Evolutionary conservation across 2,888 invertebrate genomes (phyloP).

Genomic region (Chloroclystis v-ata): DNA sequence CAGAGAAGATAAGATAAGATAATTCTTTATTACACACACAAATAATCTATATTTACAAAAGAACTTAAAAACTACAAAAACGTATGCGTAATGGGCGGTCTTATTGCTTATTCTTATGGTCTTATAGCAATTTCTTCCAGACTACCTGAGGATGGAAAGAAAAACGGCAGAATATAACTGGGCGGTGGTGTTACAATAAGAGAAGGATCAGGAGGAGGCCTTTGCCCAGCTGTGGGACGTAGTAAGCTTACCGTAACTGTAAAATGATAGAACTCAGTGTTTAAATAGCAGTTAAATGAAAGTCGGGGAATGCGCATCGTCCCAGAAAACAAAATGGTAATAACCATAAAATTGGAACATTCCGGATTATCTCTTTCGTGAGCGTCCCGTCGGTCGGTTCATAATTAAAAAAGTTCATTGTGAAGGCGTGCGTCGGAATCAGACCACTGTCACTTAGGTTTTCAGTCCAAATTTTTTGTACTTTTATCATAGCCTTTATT

Average conservation of each 20-base stretch:
- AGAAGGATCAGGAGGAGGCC: background rate
- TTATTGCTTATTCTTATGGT: no score
- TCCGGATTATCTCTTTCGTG: slow-evolving; percentile 30
- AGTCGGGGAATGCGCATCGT: slow-evolving; percentile 18
- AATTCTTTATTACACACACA: no score
- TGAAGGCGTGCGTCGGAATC: slow-evolving; percentile 21
- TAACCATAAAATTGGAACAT: slow-evolving; percentile 32
- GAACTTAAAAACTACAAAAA: no score
- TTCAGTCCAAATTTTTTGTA: slow-evolving; percentile 1
- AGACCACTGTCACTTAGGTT: slow-evolving; percentile 9
- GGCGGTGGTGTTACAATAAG: no score
- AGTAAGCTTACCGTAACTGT: background rate
- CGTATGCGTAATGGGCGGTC: no score
- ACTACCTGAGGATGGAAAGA: no score
- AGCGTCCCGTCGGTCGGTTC: slow-evolving; percentile 24
- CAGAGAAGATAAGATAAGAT: no score
- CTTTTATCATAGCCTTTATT: no score
- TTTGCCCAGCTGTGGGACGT: no score
- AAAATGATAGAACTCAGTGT: background rate
- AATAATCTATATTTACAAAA: no score
- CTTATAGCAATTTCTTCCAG: no score
- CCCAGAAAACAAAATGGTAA: slow-evolving; percentile 27
- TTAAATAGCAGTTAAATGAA: slow-evolving; percentile 9
- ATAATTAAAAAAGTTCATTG: slow-evolving; percentile 35
- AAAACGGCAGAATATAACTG: no score